These are phyloP conservation scores for Diorhabda carinulata DNA, from an alignment of 1,140 invertebrate species.

Conservation along the genomic window DNA sequence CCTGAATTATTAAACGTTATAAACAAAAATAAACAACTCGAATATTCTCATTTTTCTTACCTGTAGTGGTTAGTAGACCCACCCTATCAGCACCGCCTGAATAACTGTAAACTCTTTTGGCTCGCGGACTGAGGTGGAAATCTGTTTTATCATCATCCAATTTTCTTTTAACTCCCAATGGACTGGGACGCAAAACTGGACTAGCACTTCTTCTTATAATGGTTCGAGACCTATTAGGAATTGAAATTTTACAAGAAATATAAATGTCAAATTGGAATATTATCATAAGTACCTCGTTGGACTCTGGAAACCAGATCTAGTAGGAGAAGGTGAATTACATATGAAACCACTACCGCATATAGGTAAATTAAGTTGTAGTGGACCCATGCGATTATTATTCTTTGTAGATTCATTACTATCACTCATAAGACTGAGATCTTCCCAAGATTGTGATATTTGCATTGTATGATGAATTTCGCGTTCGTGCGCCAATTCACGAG, in stretches of 20 bases:
- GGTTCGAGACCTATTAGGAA: neutral
- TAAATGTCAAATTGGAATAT: conserved; percentile 22
- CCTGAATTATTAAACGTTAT: conserved; percentile 10
- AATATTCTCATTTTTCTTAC: conserved; percentile 12
- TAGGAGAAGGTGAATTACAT: conserved; percentile 66
- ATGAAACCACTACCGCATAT: conserved; percentile 38
- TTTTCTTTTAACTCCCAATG: conserved; percentile 72
- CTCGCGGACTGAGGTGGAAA: conserved; percentile 51
- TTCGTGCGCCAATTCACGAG: conserved; percentile 83
- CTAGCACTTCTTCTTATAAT: conserved; percentile 69
- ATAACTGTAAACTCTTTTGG: conserved; percentile 52
- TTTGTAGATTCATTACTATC: conserved; percentile 52
- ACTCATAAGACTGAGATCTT: conserved; percentile 75
- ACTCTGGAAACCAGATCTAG: conserved; percentile 49
- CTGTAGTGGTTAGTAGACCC: conserved; percentile 45
- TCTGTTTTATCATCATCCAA: conserved; percentile 60
- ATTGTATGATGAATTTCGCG: conserved; percentile 81
- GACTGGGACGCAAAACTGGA: conserved; percentile 75
- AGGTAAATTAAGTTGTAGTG: conserved; percentile 46
- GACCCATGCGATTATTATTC: conserved; percentile 40
- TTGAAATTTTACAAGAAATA: conserved; percentile 47
- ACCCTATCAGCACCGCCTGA: conserved; percentile 39
- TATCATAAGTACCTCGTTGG: conserved; percentile 41
- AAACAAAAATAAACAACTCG: neutral
- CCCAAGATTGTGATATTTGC: conserved; percentile 87